phyloP scores from a whole-genome alignment of 2,797 vertebrate species.

The Macropodus opercularis region DNA sequence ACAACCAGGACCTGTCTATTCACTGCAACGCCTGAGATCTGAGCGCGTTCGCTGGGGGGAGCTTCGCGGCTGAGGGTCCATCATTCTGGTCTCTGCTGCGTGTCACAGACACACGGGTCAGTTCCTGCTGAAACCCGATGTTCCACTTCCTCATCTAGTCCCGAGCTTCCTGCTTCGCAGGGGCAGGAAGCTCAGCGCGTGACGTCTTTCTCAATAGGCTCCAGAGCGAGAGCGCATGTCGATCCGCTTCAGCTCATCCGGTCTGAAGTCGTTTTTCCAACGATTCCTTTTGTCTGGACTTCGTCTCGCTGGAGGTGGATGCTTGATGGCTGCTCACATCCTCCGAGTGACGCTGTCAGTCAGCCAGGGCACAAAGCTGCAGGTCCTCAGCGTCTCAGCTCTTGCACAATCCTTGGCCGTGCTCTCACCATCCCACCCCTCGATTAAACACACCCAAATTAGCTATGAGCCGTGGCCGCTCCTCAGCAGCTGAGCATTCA shows the following conservation, averaged over 20 bases:
- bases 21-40: neutral
- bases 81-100: conserved; percentile 44
- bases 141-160: conserved; percentile 76
- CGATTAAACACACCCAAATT: conserved; percentile 72
- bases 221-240: conserved; percentile 30
- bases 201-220: conserved; percentile 37
- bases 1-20: too few species aligned
- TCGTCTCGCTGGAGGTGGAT: conserved; percentile 20
- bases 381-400: conserved; percentile 70
- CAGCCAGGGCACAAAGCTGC: conserved; percentile 32
- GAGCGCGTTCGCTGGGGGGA: conserved; percentile 4
- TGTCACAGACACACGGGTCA: conserved; percentile 60
- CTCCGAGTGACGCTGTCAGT: conserved; percentile 34
- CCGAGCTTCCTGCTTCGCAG: conserved; percentile 65
- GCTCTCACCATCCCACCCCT: conserved; percentile 43
- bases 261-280: conserved; percentile 20
- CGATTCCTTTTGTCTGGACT: conserved; percentile 24
- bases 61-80: conserved; percentile 32
- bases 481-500: conserved; percentile 66
- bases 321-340: conserved; percentile 53
- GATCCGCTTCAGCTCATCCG: conserved; percentile 12
- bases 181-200: conserved; percentile 54
- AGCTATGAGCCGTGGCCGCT: conserved; percentile 71
- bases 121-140: conserved; percentile 65
- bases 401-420: conserved; percentile 43